phyloP scores from a whole-genome alignment of 2,797 vertebrate genomes.

The Intellagama lesueurii region DNA sequence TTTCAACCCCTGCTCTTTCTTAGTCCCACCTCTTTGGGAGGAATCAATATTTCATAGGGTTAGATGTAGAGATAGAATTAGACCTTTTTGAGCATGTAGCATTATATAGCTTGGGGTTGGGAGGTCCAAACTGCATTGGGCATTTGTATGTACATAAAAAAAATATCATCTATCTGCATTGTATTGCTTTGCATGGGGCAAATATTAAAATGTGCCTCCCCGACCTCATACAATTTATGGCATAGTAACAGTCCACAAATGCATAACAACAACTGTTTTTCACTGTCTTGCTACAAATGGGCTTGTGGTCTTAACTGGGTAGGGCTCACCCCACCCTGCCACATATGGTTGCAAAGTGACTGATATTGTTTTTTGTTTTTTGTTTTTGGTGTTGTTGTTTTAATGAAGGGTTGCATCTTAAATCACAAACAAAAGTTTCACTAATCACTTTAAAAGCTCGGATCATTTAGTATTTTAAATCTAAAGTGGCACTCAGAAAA shows the following conservation, averaged over 20 bases:
- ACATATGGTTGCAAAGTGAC: no score
- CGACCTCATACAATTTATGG: background rate
- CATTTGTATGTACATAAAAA: background rate
- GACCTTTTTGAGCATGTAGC: background rate
- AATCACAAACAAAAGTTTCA: background rate
- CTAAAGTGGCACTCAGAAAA: no score
- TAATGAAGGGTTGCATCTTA: background rate
- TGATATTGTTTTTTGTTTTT: no score
- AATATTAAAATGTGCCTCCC: background rate
- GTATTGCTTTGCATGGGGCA: no score
- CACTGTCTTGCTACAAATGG: background rate
- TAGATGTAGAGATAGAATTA: no score
- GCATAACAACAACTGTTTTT: background rate
- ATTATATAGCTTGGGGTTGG: background rate
- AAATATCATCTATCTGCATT: background rate
- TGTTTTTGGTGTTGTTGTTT: background rate
- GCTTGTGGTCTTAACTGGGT: background rate
- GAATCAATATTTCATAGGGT: no score
- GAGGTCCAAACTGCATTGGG: background rate
- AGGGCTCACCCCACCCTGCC: no score
- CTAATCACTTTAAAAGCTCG: background rate
- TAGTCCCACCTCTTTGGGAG: no score
- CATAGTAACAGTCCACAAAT: background rate
- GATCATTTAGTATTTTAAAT: no score
- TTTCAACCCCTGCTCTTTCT: no score